Conservation (phyloP, 2,888 invertebrate genomes). For the Enchytraeus crypticus region DNA sequence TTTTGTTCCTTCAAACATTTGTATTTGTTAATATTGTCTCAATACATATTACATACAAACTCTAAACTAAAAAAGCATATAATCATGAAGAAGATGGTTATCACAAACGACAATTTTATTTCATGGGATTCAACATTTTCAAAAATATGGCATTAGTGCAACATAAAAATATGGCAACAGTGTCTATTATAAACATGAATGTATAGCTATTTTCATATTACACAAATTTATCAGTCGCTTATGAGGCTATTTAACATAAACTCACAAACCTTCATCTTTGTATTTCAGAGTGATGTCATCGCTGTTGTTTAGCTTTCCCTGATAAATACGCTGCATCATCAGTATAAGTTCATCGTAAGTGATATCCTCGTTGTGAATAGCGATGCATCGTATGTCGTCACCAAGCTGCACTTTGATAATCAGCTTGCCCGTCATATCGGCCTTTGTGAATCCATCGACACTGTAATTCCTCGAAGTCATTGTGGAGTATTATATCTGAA, state of each 20-base stretch:
- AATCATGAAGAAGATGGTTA: background rate
- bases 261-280: slow-evolving; percentile 65
- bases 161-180: too few relatives aligned
- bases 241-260: too few relatives aligned
- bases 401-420: slow-evolving; percentile 54
- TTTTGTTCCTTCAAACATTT: background rate
- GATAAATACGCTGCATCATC: slow-evolving; percentile 66
- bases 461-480: background rate
- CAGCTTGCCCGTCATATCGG: slow-evolving; percentile 26
- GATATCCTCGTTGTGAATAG: slow-evolving; percentile 65
- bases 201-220: too few relatives aligned
- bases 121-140: background rate
- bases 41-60: background rate
- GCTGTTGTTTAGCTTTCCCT: slow-evolving; percentile 57
- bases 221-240: too few relatives aligned
- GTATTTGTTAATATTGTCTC: background rate
- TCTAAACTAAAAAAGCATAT: background rate
- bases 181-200: too few relatives aligned
- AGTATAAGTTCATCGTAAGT: slow-evolving; percentile 60
- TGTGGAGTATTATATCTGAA: too few relatives aligned
- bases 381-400: slow-evolving; percentile 59
- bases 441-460: background rate
- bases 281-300: slow-evolving; percentile 65
- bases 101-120: background rate
- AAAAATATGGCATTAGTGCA: too few relatives aligned